Evolutionary conservation across 2,888 invertebrate species (phyloP).

Genomic region (Anthrax anthrax): DNA sequence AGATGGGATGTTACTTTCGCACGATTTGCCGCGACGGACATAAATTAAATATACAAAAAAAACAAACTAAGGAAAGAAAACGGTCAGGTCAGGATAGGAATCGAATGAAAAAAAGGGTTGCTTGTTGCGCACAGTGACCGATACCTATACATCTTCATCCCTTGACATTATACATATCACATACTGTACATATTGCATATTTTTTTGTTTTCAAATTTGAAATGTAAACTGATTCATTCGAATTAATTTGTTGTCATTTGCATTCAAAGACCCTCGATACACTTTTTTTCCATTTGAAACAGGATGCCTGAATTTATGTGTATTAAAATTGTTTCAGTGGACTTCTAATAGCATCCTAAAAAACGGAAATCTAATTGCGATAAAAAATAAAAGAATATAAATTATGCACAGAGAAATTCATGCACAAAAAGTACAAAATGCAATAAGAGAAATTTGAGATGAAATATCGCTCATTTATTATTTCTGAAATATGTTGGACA

Average conservation of each 20-base stretch:
- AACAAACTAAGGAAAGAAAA: neutral
- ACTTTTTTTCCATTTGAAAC: neutral
- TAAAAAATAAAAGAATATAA: neutral
- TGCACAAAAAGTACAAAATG: too few relatives aligned
- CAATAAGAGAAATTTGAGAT: neutral
- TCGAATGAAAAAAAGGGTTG: neutral
- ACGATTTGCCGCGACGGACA: neutral
- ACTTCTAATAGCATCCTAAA: neutral
- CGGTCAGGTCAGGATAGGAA: neutral
- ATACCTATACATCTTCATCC: too few relatives aligned
- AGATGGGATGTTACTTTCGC: neutral
- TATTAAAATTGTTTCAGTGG: neutral
- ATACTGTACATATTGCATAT: too few relatives aligned
- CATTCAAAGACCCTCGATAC: neutral
- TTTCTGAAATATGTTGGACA: too few relatives aligned
- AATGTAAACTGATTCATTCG: neutral
- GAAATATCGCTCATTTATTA: neutral
- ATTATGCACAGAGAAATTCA: too few relatives aligned
- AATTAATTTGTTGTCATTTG: neutral
- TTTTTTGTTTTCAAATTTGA: too few relatives aligned
- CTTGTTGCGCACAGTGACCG: neutral
- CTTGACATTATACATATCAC: too few relatives aligned
- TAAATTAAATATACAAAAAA: neutral
- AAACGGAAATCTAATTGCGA: neutral
- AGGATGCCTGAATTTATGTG: neutral